These are phyloP conservation scores for Pseudomyrmex sp. DNA, from an alignment of 1,140 invertebrate genomes.

Conservation along the genomic window DNA sequence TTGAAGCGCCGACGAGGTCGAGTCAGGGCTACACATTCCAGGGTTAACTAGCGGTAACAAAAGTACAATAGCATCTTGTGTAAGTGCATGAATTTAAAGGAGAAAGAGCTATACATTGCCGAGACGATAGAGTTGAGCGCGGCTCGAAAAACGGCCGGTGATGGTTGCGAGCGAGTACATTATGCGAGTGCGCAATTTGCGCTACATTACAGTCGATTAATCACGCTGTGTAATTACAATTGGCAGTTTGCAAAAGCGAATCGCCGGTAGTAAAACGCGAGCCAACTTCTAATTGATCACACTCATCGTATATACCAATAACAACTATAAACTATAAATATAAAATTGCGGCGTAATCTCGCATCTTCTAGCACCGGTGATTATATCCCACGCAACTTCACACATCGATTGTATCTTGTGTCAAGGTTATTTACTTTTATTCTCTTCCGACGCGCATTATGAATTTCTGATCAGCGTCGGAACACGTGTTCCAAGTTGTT, in stretches of 20 bases:
- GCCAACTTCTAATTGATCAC: constrained; percentile 4
- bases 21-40: constrained; percentile 47
- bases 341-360: constrained; percentile 53
- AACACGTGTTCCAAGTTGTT: constrained; percentile 53
- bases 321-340: constrained; percentile 59
- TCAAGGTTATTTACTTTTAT: constrained; percentile 62
- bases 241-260: not conserved
- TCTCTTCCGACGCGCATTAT: constrained; percentile 59
- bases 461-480: constrained; percentile 57
- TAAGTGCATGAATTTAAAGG: constrained; percentile 41
- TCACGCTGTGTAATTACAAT: not conserved
- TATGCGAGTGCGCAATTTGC: not conserved
- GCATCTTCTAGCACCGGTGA: constrained; percentile 48
- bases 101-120: constrained; percentile 34
- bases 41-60: constrained; percentile 49
- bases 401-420: constrained; percentile 52
- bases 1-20: constrained; percentile 45
- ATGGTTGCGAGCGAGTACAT: not conserved
- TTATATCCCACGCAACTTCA: constrained; percentile 58
- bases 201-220: constrained; percentile 16
- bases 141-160: not conserved
- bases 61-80: constrained; percentile 54
- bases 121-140: not conserved
- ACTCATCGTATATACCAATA: constrained; percentile 19
- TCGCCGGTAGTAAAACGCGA: not conserved